Base-by-base conservation (phyloP, 2,113 vertebrate genomes). In the Chionis minor region DNA sequence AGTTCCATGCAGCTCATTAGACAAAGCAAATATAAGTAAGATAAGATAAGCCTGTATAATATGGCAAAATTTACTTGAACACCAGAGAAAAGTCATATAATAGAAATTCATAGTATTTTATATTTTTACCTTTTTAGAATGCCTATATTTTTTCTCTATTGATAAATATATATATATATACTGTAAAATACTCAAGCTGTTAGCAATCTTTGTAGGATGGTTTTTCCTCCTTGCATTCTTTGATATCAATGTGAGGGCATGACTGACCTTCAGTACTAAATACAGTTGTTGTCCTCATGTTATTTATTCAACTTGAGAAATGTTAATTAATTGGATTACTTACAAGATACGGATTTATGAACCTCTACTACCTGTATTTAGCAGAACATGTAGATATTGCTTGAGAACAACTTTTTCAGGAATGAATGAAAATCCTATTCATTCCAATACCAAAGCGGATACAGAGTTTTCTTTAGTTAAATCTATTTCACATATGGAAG, bases 61-160 rank as follows among this genome's bases (percentile, higher is more conserved):
- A 44, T 21, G 0, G 10, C 6, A 86, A 88, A 44, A 67, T 77
- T 61, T 88, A 66, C n/a, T 65, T 70, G 10, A 26, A 55, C 14
- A 2, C 18, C 0, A 15, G 0, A 8, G 62, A 82, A 19, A 3
- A 3, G 16, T 55, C 1, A 44, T 67, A 38, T 21, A 66, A 66
- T 10, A 56, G 14, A 83, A 59, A 81, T 62, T 67, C 7, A 78
- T 4, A 35, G 1, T 22, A 66, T 61, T 74, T 65, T 35, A 26
- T 58, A 32, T 10, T 78, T 86, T 47, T 59, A 35, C 1, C 7
- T 35, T 92, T 84, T 88, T 77, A 45, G 8, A 65, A 73, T 8
- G 7, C 3, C 30, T 77, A 2, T 55, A 14, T 74, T 42, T 92
- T 88, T 80, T n/a, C 13, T 75, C 2, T 52, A 7, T 66, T 71